Evolutionary conservation across 2,797 vertebrate species (phyloP), one percentile per base, ranked within the genome.

Genomic region (Coranthus polyacanthus): DNA sequence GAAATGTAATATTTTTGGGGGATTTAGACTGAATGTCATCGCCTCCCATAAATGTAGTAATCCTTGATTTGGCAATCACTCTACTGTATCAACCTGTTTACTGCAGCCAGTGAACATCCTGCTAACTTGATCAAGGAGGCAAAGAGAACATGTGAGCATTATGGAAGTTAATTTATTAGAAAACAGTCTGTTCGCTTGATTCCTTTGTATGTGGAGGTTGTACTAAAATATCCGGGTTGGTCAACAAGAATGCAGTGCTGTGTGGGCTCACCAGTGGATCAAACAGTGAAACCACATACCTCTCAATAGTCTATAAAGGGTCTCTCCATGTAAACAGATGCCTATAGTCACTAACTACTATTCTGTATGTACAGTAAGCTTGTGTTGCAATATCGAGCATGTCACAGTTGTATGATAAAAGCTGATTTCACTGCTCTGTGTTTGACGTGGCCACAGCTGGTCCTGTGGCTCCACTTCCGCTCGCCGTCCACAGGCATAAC

Each of bases 381-480:
- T 46, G 39, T 44, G 47, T 46, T 36, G 11, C 9, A 67, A 26
- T 56, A 60, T 41, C 47, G 11, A 32, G 63, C 46, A 63, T 56
- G 73, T 74, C 39, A 26, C 49, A 15, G 0, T n/a, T 34, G 3
- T 68, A 46, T 43, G 58, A 20, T 37, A 18, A 39, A 50, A 8
- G n/a, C 38, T 8, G 17, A 43, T 20, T n/a, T 22, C 12, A 1
- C 24, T 26, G 24, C 24, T 26, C 24, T 5, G 24, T 26, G 24
- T 32, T n/a, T 26, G 24, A 26, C 10, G 18, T 22, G 15, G 58
- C 75, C 79, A 69, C 86, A 89, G 90, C 87, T 79, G 90, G 88
- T 80, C 69, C 85, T 88, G 86, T 83, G 87, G 85, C 50, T 62
- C 24, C 34, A n/a, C n/a, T n/a, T 54, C 45, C 45, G 54, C 16